Conservation (phyloP, 2,113 vertebrate genomes). For the Edolisoma coerulescens region DNA sequence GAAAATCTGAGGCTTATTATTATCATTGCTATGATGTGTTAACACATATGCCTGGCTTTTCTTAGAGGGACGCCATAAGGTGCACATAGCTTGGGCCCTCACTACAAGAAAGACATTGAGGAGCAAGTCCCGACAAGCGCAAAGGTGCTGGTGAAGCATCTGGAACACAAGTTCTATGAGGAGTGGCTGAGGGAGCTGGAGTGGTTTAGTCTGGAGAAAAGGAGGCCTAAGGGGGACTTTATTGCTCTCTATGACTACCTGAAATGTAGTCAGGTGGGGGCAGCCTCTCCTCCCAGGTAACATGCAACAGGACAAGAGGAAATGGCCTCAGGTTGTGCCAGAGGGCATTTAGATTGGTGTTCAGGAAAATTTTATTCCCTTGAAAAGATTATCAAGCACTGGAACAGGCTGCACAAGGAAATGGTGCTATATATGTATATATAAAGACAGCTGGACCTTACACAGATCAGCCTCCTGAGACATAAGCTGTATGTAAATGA, state of each 20-base stretch:
- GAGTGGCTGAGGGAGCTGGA: neutral
- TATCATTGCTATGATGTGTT: neutral
- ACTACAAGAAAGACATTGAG: neutral
- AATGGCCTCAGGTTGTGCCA: neutral
- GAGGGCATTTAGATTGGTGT: neutral
- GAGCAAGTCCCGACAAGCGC: neutral
- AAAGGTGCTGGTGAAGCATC: neutral
- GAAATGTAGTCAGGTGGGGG: neutral
- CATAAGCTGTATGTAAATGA: neutral
- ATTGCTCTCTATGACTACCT: too few relatives aligned
- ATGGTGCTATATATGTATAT: neutral
- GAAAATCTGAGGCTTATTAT: neutral
- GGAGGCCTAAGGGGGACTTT: neutral
- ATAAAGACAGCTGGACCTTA: neutral
- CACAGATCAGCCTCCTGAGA: neutral
- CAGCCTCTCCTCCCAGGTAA: neutral
- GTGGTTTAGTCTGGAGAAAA: neutral
- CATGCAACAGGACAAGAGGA: neutral
- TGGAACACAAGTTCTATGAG: neutral
- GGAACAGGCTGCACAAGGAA: neutral
- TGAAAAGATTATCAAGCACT: neutral
- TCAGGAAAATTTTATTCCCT: neutral
- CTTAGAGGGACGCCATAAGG: neutral
- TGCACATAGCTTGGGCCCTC: neutral
- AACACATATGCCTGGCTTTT: neutral